These are phyloP conservation scores for Amphilophus citrinellus DNA, from an alignment of 2,113 vertebrate species.

Conservation along the genomic window DNA sequence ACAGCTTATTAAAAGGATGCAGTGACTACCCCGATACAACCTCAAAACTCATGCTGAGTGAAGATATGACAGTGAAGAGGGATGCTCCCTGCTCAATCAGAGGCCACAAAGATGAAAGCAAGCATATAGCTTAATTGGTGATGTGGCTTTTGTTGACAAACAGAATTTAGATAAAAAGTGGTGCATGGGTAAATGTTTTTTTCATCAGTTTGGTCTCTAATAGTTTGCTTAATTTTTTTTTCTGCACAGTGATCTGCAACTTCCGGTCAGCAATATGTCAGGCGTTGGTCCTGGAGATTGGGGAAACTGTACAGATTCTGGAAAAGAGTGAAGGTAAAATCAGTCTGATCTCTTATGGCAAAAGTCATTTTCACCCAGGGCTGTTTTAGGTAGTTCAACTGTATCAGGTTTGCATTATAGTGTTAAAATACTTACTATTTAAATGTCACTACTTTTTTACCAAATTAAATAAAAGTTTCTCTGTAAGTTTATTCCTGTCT, in stretches of 20 bases:
- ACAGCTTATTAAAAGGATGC: slow-evolving; percentile 61
- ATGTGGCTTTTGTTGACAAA: background rate
- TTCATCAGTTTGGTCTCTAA: background rate
- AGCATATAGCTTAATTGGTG: background rate
- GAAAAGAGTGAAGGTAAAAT: slow-evolving; percentile 95
- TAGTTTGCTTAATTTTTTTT: background rate
- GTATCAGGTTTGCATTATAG: too few species aligned
- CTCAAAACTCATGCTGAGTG: slow-evolving; percentile 29
- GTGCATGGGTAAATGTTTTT: background rate
- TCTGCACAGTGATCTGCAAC: slow-evolving; percentile 91
- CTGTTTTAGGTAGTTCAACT: too few species aligned
- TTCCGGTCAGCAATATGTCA: slow-evolving; percentile 94
- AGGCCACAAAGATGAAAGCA: slow-evolving; percentile 17
- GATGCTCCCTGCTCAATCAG: slow-evolving; percentile 9
- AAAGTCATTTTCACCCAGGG: too few species aligned
- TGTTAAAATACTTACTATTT: too few species aligned
- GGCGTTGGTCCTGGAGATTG: slow-evolving; percentile 94
- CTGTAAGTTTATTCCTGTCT: too few species aligned
- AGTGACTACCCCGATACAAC: background rate
- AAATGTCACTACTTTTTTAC: too few species aligned
- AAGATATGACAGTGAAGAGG: background rate
- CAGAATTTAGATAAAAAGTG: background rate
- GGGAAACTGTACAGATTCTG: slow-evolving; percentile 97
- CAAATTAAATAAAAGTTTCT: too few species aligned
- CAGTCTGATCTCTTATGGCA: background rate